Percentiles rank a stretch among this genome's conserved stretches.
Conservation (phyloP, 2,888 invertebrate species). For the Allygus modestus region DNA sequence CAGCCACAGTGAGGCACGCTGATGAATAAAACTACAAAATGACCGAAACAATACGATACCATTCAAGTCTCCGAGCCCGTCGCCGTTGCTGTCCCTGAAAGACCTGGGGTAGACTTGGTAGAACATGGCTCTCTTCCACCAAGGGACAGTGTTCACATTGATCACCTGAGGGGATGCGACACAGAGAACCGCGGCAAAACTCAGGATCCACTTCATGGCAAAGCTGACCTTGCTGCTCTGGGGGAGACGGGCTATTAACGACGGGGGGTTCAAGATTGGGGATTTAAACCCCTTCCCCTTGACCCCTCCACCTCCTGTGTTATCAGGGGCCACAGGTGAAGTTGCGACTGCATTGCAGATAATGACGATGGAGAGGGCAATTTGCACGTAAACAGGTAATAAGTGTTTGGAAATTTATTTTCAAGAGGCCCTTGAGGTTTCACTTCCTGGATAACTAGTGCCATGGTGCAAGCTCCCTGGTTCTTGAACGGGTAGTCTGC, state of each 20-base stretch:
- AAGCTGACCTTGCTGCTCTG: not conserved
- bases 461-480: too few species aligned
- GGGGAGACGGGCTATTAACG: not conserved
- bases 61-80: not conserved
- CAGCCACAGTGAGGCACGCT: too few species aligned
- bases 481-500: too few species aligned
- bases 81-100: slow-evolving; percentile 85
- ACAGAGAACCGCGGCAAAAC: not conserved
- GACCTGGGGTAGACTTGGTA: slow-evolving; percentile 93
- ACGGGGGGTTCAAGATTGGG: not conserved
- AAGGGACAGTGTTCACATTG: slow-evolving; percentile 76
- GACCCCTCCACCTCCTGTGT: not conserved
- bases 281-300: not conserved
- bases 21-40: too few species aligned
- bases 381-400: not conserved
- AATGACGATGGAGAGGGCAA: not conserved
- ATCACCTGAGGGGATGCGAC: not conserved
- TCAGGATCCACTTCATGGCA: not conserved
- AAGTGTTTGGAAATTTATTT: not conserved
- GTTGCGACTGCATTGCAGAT: not conserved
- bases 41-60: too few species aligned
- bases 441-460: not conserved
- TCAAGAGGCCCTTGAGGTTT: not conserved
- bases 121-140: slow-evolving; percentile 89
- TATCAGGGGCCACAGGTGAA: slow-evolving; percentile 13